Conservation (phyloP, 2,113 vertebrate species). For the Ardeotis arabs region DNA sequence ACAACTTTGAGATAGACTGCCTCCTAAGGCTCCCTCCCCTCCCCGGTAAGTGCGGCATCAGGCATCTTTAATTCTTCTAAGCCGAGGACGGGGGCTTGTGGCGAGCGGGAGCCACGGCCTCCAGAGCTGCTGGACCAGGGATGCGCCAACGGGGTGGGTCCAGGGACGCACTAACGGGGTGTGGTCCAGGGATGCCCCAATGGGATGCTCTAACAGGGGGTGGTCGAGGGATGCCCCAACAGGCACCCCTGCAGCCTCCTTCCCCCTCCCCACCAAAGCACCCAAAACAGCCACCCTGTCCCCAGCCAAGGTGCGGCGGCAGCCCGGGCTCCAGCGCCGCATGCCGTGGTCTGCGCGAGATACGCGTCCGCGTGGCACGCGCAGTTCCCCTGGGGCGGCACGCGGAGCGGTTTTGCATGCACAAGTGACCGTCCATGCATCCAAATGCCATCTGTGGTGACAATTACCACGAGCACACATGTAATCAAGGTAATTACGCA, state of each 20-base stretch:
- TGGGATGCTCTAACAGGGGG: too few species aligned
- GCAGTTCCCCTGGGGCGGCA: neutral
- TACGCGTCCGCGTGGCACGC: neutral
- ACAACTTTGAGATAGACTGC: constrained; percentile 48
- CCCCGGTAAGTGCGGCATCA: neutral
- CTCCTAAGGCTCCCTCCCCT: neutral
- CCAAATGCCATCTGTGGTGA: neutral
- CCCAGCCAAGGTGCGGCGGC: too few species aligned
- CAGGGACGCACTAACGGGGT: rapidly evolving
- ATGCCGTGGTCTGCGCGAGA: rapidly evolving
- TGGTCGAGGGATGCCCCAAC: neutral
- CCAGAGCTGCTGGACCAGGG: rapidly evolving
- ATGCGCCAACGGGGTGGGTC: rapidly evolving
- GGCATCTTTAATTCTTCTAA: neutral
- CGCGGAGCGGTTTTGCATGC: neutral
- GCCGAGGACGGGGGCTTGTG: neutral
- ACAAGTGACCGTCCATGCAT: neutral
- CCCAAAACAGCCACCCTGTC: neutral
- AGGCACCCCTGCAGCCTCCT: neutral
- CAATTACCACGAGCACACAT: neutral
- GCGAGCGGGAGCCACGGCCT: rapidly evolving
- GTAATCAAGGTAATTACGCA: constrained; percentile 1
- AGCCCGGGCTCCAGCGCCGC: neutral
- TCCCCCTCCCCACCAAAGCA: neutral
- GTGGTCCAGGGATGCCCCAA: neutral